Evolutionary conservation across 2,888 invertebrate species (phyloP).

Genomic region (Sicus ferrugineus): DNA sequence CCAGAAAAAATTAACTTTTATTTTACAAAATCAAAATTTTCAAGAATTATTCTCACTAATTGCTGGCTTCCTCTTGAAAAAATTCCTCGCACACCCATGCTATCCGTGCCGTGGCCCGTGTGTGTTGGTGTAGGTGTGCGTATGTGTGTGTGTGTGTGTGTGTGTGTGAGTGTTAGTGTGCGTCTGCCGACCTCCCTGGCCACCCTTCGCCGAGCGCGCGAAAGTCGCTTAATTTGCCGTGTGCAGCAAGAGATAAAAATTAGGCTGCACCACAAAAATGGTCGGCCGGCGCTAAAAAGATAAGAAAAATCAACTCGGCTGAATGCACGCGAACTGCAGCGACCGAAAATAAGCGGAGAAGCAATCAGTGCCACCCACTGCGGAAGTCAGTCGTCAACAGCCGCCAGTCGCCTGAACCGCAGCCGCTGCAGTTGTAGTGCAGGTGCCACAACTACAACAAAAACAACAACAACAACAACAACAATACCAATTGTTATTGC

Average conservation of each 20-base stretch:
- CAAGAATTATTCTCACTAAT: too few species aligned
- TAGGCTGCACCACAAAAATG: slow-evolving; percentile 7
- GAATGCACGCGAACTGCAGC: slow-evolving; percentile 25
- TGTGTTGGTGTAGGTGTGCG: too few species aligned
- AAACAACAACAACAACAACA: background rate
- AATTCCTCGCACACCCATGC: too few species aligned
- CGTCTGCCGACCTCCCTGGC: background rate
- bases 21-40: too few species aligned
- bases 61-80: too few species aligned
- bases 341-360: background rate
- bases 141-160: background rate
- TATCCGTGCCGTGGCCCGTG: too few species aligned
- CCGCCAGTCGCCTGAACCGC: too few species aligned
- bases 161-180: background rate
- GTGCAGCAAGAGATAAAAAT: slow-evolving; percentile 34
- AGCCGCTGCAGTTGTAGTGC: too few species aligned
- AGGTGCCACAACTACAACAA: background rate
- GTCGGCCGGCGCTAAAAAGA: slow-evolving; percentile 4
- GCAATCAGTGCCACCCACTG: background rate
- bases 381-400: slow-evolving; percentile 18
- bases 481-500: background rate
- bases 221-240: slow-evolving; percentile 40
- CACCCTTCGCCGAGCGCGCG: background rate
- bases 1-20: too few species aligned
- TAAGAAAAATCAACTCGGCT: slow-evolving; percentile 32